These are phyloP conservation scores for Phyto melanocephala DNA, from an alignment of 2,888 invertebrate species.

Conservation along the genomic window DNA sequence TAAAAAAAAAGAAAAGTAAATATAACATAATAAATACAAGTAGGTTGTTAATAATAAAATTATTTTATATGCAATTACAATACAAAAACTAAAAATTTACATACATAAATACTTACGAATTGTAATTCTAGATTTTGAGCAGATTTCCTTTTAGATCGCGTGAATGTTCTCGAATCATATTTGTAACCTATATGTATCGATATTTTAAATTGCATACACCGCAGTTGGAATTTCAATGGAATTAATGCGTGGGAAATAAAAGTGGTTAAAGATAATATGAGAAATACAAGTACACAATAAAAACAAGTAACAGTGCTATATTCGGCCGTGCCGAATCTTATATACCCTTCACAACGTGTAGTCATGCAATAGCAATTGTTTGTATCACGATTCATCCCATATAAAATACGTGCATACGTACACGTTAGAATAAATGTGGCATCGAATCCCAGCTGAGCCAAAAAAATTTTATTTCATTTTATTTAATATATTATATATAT, in stretches of 20 bases:
- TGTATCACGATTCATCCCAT: no score
- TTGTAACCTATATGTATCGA: constrained; percentile 71
- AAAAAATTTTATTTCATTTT: no score
- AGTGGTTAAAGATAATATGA: constrained; percentile 28
- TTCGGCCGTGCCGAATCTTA: no score
- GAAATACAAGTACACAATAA: constrained; percentile 23
- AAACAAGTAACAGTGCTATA: no score
- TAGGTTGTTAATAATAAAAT: background rate
- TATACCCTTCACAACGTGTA: no score
- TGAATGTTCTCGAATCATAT: constrained; percentile 78
- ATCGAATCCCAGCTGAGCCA: no score
- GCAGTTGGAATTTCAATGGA: constrained; percentile 25
- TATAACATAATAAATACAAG: background rate
- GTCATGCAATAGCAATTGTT: no score
- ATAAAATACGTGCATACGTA: no score
- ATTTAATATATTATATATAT: no score
- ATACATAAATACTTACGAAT: constrained; percentile 71
- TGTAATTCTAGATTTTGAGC: constrained; percentile 75
- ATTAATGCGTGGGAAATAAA: constrained; percentile 46
- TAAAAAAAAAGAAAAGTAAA: no score
- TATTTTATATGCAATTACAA: background rate
- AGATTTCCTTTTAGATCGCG: constrained; percentile 76
- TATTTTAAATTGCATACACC: constrained; percentile 40
- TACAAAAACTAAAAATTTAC: background rate
- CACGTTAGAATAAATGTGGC: no score